Evolutionary conservation across 2,888 invertebrate species (phyloP).

Genomic region (Cosmia pyralina): DNA sequence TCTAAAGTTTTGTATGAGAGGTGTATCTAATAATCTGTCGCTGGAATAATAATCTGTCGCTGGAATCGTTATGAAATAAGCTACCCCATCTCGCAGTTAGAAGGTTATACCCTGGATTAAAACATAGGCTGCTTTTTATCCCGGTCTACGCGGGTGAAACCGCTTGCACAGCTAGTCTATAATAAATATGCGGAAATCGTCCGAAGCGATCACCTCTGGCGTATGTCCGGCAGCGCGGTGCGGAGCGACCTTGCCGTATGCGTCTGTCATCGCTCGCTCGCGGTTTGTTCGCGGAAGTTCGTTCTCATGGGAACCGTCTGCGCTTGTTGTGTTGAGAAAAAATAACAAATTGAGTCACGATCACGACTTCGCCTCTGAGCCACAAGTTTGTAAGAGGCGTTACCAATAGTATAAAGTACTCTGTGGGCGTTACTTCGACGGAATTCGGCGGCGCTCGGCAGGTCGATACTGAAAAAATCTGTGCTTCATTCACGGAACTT

Average conservation of each 20-base stretch:
- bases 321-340: conserved; percentile 23
- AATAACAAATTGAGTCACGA: conserved; percentile 30
- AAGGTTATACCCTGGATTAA: no score
- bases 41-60: no score
- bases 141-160: no score
- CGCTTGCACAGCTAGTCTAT: no score
- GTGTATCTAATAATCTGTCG: no score
- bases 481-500: neutral
- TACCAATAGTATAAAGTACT: no score
- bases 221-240: neutral
- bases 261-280: neutral
- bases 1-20: no score
- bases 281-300: conserved; percentile 6
- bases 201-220: neutral
- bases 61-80: no score
- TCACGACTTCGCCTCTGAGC: neutral
- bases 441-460: neutral
- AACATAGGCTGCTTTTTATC: no score
- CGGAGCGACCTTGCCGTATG: neutral
- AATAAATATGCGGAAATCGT: neutral
- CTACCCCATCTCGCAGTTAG: no score
- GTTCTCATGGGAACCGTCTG: conserved; percentile 30
- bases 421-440: no score
- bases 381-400: conserved; percentile 20
- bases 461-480: neutral